Evolutionary conservation across 2,888 invertebrate species (phyloP), one percentile per base, ranked within the genome.

Genomic region (Harmothoe impar): DNA sequence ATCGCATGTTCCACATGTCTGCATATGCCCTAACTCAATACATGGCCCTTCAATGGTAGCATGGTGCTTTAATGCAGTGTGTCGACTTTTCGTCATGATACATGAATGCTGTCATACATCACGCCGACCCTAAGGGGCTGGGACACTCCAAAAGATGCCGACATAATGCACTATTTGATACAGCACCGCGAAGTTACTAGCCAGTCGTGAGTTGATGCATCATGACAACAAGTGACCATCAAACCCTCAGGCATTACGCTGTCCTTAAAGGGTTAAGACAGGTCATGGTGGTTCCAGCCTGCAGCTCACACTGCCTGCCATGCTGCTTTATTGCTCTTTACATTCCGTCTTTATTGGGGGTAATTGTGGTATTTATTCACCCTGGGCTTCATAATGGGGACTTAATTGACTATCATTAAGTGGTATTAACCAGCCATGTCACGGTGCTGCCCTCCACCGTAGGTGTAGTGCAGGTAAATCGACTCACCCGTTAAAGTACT

Each of bases 381-480:
- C 43, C 43, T 43, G 43, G 43, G 43, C 20, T 62, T 62, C 62
- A 62, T 62, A 62, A 62, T 62, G n/a, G 62, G 15, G 23, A 62
- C 62, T 62, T 62, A 62, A 62, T 62, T 62, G 20, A 62, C 23
- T 62, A 62, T 62, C 20, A 62, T 62, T 62, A 62, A n/a, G 62
- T 62, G 23, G 62, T n/a, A 62, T 62, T 62, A 62, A 62, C 62
- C 20, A 62, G 62, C 20, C 62, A 20, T 62, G 62, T 3, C 20
- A 43, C 43, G 43, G 10, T n/a, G 62, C n/a, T n/a, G 62, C 62
- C 62, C 62, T 62, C 62, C 20, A 62, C 1, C 10, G 43, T 43
- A 7, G 43, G 43, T 43, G 43, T 43, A 43, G 43, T 43, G 43
- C 43, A 43, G 43, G 3, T 43, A 43, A 43, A 43, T 7, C 10